Conservation (phyloP, 2,888 invertebrate species). For the Ochlodes sylvanus region DNA sequence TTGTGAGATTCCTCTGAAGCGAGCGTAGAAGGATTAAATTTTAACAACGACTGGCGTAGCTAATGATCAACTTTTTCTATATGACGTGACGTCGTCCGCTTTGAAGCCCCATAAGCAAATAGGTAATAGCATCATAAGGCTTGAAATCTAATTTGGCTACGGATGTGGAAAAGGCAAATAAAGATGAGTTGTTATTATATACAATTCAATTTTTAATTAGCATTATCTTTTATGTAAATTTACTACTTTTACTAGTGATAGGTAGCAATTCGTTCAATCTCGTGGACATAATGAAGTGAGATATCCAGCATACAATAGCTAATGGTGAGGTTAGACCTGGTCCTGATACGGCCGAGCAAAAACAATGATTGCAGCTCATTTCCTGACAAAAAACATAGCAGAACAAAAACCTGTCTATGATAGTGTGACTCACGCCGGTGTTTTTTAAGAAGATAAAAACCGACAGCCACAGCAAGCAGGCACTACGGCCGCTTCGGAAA, state of each 20-base stretch:
- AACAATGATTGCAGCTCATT: conserved; percentile 11
- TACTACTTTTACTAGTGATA: no score
- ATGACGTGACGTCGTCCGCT: not conserved
- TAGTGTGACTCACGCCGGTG: conserved; percentile 29
- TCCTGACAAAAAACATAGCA: conserved; percentile 20
- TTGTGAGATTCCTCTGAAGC: conserved; percentile 23
- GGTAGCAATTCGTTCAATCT: not conserved
- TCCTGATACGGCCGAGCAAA: conserved; percentile 8
- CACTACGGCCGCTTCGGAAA: conserved; percentile 14
- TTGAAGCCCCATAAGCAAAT: not conserved
- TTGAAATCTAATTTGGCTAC: not conserved
- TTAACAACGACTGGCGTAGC: not conserved
- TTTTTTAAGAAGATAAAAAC: conserved; percentile 24
- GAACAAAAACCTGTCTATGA: conserved; percentile 38
- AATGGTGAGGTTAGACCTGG: not conserved
- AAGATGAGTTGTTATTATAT: not conserved
- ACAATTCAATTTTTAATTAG: no score
- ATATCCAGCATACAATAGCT: not conserved
- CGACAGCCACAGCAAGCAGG: not conserved
- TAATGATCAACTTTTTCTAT: conserved; percentile 7
- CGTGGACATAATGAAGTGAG: not conserved
- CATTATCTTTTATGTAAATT: no score
- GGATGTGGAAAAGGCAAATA: not conserved
- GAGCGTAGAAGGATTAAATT: not conserved
- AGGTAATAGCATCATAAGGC: not conserved